These are phyloP conservation scores for Microchirus variegatus DNA, from an alignment of 2,797 vertebrate species.

Conservation along the genomic window DNA sequence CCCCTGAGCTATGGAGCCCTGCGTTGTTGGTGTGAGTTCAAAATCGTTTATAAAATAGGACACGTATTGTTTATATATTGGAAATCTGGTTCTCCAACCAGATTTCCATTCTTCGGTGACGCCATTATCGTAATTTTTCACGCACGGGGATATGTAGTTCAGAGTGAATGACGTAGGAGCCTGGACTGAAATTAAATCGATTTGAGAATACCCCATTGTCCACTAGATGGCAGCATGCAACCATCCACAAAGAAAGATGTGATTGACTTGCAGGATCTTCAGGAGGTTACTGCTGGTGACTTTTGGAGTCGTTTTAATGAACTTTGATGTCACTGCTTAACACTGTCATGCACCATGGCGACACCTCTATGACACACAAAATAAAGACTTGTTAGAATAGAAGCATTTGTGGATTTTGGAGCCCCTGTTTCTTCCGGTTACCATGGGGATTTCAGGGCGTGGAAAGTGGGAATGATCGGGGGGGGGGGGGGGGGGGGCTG, in stretches of 20 bases:
- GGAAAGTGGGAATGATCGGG: constrained; percentile 8
- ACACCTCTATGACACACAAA: not conserved
- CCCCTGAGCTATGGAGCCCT: too few relatives aligned
- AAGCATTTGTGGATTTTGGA: not conserved
- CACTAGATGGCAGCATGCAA: constrained; percentile 37
- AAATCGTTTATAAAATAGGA: too few relatives aligned
- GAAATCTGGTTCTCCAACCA: too few relatives aligned
- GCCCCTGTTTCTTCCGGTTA: constrained; percentile 7
- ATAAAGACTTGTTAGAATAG: accelerated
- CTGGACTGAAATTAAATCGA: not conserved
- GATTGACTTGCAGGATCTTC: not conserved
- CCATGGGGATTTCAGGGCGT: constrained; percentile 40
- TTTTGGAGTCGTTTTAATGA: not conserved
- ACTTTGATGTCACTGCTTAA: not conserved
- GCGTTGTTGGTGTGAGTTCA: too few relatives aligned
- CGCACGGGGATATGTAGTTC: too few relatives aligned
- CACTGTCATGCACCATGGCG: too few relatives aligned
- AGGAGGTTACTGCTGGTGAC: too few relatives aligned
- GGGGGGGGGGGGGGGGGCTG: constrained; percentile 1
- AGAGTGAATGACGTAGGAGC: accelerated
- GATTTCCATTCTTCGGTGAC: too few relatives aligned
- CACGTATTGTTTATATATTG: too few relatives aligned
- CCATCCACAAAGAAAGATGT: not conserved
- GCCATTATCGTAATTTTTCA: too few relatives aligned
- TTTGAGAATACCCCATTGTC: not conserved